Base-by-base conservation (phyloP, 2,797 vertebrate genomes). In the Denticeps clupeoides region DNA sequence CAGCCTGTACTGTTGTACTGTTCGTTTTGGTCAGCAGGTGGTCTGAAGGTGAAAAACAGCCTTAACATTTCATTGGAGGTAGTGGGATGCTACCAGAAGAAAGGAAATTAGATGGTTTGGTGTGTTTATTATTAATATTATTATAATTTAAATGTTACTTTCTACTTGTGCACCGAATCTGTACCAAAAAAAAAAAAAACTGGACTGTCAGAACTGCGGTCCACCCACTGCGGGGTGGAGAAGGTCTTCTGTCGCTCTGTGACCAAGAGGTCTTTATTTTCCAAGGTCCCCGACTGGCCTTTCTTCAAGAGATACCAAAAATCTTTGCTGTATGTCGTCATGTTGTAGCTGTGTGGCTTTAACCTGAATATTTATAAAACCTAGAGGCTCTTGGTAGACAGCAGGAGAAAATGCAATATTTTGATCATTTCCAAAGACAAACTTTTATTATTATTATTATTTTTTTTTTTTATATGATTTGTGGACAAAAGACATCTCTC, bases 91-190 rank as follows among this genome's bases (percentile, higher is more conserved):
- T 60, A 28, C 27, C 23, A 11, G 37, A 41, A 26, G 13, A n/a
- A 38, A 23, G 40, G 13, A 29, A 25, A 6, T 22, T 37, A 10
- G 44, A 37, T 52, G 44, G 25, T 44, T 40, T 15, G 49, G 53
- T 60, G 65, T 75, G 41, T 64, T 55, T 55, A 49, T 72, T 68
- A 29, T 74, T 67, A 69, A 71, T 72, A 69, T 77, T 62, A 62
- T 45, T 45, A 40, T 35, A 26, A 42, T 77, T 71, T 77, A n/a
- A n/a, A n/a, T n/a, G 71, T 62, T 70, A n/a, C n/a, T 79, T 79
- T 80, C 76, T 83, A 86, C 77, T 80, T 83, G 80, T 86, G 84
- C 84, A 86, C 81, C 85, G 82, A 83, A 82, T 84, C 83, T 86
- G 83, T 87, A 86, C 84, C 84, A 85, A 85, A 86, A 67, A 56